These are phyloP conservation scores for Pammene fasciana DNA, from an alignment of 2,888 invertebrate genomes.

Conservation along the genomic window DNA sequence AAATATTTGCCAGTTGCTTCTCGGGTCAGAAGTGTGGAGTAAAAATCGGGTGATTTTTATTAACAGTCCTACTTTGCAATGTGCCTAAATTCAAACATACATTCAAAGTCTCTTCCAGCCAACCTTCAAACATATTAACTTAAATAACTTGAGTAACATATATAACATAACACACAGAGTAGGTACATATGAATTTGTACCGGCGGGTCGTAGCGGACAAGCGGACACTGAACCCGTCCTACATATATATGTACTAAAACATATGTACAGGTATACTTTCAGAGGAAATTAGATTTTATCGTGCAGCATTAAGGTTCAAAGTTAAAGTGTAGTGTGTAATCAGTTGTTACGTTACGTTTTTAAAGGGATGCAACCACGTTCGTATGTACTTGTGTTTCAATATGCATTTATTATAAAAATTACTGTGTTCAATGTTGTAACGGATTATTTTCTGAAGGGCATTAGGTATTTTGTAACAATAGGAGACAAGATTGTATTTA, in stretches of 20 bases:
- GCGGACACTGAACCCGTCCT: neutral
- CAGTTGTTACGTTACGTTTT: neutral
- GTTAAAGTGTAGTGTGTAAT: neutral
- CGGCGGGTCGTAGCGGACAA: constrained; percentile 9
- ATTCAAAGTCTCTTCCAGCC: too few species aligned
- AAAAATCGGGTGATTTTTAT: too few species aligned
- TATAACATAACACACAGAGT: neutral
- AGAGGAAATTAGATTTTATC: neutral
- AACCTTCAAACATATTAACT: too few species aligned
- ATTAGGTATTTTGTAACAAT: constrained; percentile 12
- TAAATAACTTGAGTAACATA: neutral
- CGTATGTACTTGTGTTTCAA: constrained; percentile 4
- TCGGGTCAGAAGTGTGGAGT: too few species aligned
- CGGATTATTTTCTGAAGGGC: neutral
- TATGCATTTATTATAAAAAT: constrained; percentile 10
- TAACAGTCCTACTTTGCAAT: too few species aligned
- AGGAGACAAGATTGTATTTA: neutral
- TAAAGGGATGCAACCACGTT: neutral
- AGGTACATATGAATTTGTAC: constrained; percentile 1
- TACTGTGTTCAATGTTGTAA: neutral
- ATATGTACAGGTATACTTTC: neutral
- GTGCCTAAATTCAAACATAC: too few species aligned
- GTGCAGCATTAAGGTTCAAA: neutral
- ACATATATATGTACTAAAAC: neutral
- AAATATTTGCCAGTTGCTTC: too few species aligned